Percentiles rank a stretch among this genome's conserved stretches.
phyloP scores from a whole-genome alignment of 2,113 vertebrate genomes.

The Chaetura pelagica region DNA sequence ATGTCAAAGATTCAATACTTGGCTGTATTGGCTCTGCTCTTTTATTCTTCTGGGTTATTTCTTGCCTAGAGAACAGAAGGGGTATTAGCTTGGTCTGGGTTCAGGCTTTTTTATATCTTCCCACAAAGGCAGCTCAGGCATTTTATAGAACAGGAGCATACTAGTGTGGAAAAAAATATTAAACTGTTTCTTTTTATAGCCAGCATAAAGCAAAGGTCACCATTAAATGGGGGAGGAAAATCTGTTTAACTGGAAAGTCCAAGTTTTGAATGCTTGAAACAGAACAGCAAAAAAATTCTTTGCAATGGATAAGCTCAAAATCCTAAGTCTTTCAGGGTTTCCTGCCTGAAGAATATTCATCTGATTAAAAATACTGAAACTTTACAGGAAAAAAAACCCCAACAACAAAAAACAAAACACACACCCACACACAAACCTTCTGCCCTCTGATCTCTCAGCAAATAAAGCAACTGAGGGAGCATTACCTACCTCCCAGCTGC shows the following conservation, averaged over 20 bases:
- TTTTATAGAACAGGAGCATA: background rate
- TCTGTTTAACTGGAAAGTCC: background rate
- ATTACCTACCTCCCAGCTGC: background rate
- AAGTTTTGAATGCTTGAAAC: background rate
- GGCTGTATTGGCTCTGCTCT: background rate
- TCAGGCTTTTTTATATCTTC: background rate
- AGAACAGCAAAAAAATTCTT: background rate
- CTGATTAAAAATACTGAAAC: background rate
- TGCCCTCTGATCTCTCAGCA: background rate
- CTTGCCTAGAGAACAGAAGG: background rate
- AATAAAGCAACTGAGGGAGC: background rate
- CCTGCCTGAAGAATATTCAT: background rate
- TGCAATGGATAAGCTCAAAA: background rate
- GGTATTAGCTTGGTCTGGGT: background rate
- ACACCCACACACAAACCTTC: no score
- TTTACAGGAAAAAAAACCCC: background rate
- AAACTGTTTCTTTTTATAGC: background rate
- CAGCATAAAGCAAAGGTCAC: background rate
- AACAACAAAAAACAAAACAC: no score
- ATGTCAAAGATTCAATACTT: background rate
- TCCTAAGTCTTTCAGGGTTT: background rate
- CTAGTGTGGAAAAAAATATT: background rate
- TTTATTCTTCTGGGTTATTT: background rate
- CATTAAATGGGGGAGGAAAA: background rate
- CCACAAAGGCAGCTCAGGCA: background rate